These are phyloP conservation scores for Tinamus guttatus DNA, from an alignment of 2,113 vertebrate genomes.

Conservation along the genomic window DNA sequence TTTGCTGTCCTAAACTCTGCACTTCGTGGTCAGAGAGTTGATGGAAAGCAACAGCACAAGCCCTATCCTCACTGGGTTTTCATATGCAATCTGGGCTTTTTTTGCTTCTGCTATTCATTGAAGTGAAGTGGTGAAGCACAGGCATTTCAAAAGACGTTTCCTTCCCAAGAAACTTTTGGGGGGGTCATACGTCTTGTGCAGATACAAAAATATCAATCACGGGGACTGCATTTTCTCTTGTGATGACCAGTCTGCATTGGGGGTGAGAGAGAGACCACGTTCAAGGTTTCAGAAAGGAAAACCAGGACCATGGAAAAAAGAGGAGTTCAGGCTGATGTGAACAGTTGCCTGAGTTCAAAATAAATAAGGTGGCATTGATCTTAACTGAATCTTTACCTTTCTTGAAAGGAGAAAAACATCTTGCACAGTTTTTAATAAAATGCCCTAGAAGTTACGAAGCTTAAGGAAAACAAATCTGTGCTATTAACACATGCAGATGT, in stretches of 20 bases:
- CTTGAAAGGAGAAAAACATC: neutral
- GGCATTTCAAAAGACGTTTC: neutral
- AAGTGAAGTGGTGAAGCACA: neutral
- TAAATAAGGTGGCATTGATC: neutral
- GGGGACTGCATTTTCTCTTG: neutral
- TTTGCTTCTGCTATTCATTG: neutral
- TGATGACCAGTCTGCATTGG: accelerated
- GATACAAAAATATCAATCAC: neutral
- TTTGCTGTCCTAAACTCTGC: neutral
- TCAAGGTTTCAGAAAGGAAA: neutral
- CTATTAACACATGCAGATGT: neutral
- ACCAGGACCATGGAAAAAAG: neutral
- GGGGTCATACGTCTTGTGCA: neutral
- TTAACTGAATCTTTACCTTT: neutral
- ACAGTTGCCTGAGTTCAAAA: neutral
- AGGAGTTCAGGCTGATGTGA: neutral
- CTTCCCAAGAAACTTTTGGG: neutral
- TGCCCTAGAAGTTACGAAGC: neutral
- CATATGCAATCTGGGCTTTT: neutral
- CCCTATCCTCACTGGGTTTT: neutral
- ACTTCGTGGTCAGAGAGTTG: neutral
- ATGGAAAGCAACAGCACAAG: neutral
- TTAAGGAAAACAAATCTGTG: neutral
- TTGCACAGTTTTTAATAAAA: neutral
- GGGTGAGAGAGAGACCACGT: neutral